These are phyloP conservation scores for Pelobates cultripes DNA, from an alignment of 2,797 vertebrate genomes.

Conservation along the genomic window DNA sequence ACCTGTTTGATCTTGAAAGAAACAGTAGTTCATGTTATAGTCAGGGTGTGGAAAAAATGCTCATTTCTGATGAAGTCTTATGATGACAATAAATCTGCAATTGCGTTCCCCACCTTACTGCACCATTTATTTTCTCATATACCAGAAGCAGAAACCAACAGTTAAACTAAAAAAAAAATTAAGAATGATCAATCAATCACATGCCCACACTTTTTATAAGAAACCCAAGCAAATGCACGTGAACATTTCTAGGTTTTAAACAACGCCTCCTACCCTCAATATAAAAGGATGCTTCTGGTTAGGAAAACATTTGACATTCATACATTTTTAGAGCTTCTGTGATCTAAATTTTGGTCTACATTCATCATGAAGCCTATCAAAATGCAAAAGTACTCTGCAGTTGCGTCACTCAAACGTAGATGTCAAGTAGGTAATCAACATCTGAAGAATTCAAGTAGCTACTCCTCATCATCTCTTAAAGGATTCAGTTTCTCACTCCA, in stretches of 20 bases:
- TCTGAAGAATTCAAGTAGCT: constrained; percentile 10
- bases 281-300: constrained; percentile 15
- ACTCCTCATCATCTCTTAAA: constrained; percentile 2
- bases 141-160: too few relatives aligned
- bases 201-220: background rate
- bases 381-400: constrained; percentile 12
- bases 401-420: background rate
- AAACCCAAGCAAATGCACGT: constrained; percentile 11
- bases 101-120: constrained; percentile 14
- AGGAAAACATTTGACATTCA: background rate
- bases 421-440: background rate
- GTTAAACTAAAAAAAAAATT: too few relatives aligned
- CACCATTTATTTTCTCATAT: too few relatives aligned
- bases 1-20: constrained; percentile 29
- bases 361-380: constrained; percentile 23
- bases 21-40: constrained; percentile 6
- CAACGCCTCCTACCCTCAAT: constrained; percentile 15
- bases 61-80: background rate
- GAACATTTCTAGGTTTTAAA: constrained; percentile 14
- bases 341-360: background rate
- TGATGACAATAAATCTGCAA: constrained; percentile 9
- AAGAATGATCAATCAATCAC: too few relatives aligned
- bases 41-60: constrained; percentile 23
- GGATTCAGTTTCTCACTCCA: constrained; percentile 7
- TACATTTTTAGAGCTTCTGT: background rate